Conservation (phyloP, 2,797 vertebrate genomes). For the Acanthurus leucopareius region DNA sequence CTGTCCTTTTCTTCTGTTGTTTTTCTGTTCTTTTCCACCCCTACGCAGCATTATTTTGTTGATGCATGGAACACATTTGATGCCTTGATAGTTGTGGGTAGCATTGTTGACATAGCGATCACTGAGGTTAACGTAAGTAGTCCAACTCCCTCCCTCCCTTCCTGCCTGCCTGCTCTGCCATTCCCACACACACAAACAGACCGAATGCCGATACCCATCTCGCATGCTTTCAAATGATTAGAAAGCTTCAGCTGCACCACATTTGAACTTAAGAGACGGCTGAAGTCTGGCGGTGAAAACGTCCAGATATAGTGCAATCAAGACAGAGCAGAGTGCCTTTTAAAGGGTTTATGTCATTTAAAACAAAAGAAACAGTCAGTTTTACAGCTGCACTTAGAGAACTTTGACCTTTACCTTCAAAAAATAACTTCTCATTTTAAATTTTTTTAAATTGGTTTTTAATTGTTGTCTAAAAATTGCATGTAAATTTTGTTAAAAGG, state of each 20-base stretch:
- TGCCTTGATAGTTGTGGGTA: slow-evolving; percentile 99
- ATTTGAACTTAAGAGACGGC: slow-evolving; percentile 47
- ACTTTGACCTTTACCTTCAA: slow-evolving; percentile 3
- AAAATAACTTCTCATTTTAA: neutral
- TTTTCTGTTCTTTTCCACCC: slow-evolving; percentile 85
- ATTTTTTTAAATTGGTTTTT: too few relatives aligned
- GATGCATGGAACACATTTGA: slow-evolving; percentile 99
- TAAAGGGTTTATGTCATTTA: slow-evolving; percentile 13
- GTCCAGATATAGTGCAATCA: slow-evolving; percentile 60
- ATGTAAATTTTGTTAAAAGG: neutral
- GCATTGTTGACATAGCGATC: slow-evolving; percentile 99
- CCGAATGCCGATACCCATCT: slow-evolving; percentile 79
- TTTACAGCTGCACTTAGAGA: neutral
- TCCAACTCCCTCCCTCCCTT: slow-evolving; percentile 87
- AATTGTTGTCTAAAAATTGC: neutral
- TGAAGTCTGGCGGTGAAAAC: slow-evolving; percentile 50
- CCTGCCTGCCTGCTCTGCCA: slow-evolving; percentile 77
- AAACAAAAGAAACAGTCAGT: neutral
- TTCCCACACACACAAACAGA: slow-evolving; percentile 77
- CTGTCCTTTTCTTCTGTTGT: slow-evolving; percentile 81
- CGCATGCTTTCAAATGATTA: slow-evolving; percentile 76
- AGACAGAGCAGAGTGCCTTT: slow-evolving; percentile 1
- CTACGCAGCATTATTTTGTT: slow-evolving; percentile 99
- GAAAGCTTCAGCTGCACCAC: slow-evolving; percentile 62
- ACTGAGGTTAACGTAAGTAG: slow-evolving; percentile 99